Conservation (phyloP, 2,888 invertebrate species). For the Parnassius glacialis region DNA sequence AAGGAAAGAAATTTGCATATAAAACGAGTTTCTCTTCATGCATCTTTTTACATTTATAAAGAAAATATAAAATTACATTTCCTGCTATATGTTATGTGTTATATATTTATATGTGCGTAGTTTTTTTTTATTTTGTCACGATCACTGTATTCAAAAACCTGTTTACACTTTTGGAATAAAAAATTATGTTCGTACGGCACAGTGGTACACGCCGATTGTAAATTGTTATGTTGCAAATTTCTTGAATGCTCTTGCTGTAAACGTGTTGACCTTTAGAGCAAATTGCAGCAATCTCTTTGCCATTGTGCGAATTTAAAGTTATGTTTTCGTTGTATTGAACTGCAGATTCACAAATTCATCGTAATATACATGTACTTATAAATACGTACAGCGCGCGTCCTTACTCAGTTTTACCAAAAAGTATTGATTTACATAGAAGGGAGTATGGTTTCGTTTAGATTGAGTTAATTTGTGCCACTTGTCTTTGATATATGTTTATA, state of each 20-base stretch:
- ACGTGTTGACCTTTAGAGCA: slow-evolving; percentile 21
- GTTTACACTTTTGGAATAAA: not conserved
- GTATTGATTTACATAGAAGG: slow-evolving; percentile 13
- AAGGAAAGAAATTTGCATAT: no score
- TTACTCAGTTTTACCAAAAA: slow-evolving; percentile 15
- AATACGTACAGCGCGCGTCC: not conserved
- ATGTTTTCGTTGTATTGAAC: slow-evolving; percentile 10
- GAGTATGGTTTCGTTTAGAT: not conserved
- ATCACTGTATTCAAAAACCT: no score
- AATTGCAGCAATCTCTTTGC: slow-evolving; percentile 21
- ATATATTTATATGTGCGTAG: no score
- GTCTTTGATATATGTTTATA: not conserved
- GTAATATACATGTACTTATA: not conserved
- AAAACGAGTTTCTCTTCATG: no score
- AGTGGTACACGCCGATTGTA: not conserved
- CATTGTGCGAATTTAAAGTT: slow-evolving; percentile 15
- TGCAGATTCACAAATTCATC: slow-evolving; percentile 12
- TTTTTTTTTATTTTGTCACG: no score
- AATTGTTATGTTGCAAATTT: slow-evolving; percentile 5
- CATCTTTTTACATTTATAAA: no score
- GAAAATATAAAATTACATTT: no score
- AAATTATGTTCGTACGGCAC: not conserved
- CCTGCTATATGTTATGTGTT: no score
- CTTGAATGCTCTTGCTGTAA: not conserved
- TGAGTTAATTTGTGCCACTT: not conserved